Evolutionary conservation across 2,888 invertebrate species (phyloP).

Genomic region (Drosophila buzzatii): DNA sequence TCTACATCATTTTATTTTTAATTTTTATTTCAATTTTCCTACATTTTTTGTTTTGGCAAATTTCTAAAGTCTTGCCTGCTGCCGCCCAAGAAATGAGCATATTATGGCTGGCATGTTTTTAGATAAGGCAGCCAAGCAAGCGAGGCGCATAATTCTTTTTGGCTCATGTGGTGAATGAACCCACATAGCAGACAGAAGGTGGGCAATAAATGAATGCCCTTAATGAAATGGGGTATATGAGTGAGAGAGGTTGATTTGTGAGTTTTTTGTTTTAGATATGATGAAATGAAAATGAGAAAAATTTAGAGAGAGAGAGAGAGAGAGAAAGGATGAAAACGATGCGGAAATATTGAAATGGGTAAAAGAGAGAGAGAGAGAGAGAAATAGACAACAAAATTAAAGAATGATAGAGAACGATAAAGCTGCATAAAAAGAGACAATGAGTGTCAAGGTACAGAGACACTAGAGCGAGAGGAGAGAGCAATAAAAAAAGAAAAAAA

Average conservation of each 20-base stretch:
- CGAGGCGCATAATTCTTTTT: slow-evolving; percentile 32
- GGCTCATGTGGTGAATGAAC: slow-evolving; percentile 57
- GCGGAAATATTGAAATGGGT: not conserved
- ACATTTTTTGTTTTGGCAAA: slow-evolving; percentile 15
- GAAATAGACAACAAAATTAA: not conserved
- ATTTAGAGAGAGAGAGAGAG: not conserved
- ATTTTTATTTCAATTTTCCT: not conserved
- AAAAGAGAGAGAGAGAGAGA: not conserved
- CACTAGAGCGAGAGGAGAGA: not conserved
- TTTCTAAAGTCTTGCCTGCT: slow-evolving; percentile 40
- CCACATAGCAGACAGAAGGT: slow-evolving; percentile 56
- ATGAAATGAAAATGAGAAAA: no score
- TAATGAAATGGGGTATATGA: not conserved
- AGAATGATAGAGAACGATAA: not conserved
- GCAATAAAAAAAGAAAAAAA: not conserved
- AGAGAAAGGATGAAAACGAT: not conserved
- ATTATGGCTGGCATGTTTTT: slow-evolving; percentile 59
- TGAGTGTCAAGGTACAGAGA: not conserved
- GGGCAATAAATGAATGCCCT: slow-evolving; percentile 19
- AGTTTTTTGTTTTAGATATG: not conserved
- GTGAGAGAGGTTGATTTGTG: not conserved
- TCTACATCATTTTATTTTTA: slow-evolving; percentile 17
- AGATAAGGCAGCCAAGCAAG: slow-evolving; percentile 65
- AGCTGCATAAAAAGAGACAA: not conserved
- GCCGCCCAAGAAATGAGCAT: slow-evolving; percentile 46